These are phyloP conservation scores for Pilophorus perplexus DNA, from an alignment of 2,888 invertebrate species.

Conservation along the genomic window DNA sequence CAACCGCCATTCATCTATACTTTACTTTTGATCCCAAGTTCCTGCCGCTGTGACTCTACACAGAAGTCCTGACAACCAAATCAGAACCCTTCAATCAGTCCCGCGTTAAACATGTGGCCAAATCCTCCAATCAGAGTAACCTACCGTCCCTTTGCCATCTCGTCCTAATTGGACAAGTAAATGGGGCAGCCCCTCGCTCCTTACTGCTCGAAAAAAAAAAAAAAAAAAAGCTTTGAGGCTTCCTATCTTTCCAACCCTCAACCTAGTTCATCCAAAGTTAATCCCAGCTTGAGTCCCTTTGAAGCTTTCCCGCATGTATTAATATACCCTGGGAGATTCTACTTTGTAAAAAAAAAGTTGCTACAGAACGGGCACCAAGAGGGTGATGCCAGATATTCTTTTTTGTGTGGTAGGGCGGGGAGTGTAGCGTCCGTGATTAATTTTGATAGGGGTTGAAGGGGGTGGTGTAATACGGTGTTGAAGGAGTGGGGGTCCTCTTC, in stretches of 20 bases:
- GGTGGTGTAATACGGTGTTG: conserved; percentile 11
- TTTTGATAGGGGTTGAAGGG: conserved; percentile 30
- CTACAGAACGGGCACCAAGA: not conserved
- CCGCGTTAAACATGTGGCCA: conserved; percentile 29
- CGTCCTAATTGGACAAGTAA: conserved; percentile 32
- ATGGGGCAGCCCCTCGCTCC: conserved; percentile 4
- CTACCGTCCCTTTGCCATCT: conserved; percentile 13
- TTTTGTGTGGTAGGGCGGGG: not conserved
- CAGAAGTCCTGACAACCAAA: too few relatives aligned
- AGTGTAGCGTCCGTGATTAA: conserved; percentile 32
- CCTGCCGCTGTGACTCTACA: too few relatives aligned
- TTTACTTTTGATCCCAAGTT: too few relatives aligned
- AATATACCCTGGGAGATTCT: conserved; percentile 36
- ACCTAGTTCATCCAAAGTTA: conserved; percentile 40
- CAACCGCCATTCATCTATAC: too few relatives aligned
- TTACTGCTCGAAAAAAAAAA: conserved; percentile 1
- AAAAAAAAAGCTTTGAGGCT: conserved; percentile 13
- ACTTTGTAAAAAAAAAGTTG: conserved; percentile 33
- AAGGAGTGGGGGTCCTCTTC: not conserved
- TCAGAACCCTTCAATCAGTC: conserved; percentile 27
- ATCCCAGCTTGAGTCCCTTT: conserved; percentile 37
- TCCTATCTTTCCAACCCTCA: conserved; percentile 1
- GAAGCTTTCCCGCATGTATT: conserved; percentile 32
- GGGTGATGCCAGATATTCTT: conserved; percentile 9
- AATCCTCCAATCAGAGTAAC: conserved; percentile 26